These are phyloP conservation scores for Petrocephalus zakoni DNA, from an alignment of 2,113 vertebrate species.

Conservation along the genomic window DNA sequence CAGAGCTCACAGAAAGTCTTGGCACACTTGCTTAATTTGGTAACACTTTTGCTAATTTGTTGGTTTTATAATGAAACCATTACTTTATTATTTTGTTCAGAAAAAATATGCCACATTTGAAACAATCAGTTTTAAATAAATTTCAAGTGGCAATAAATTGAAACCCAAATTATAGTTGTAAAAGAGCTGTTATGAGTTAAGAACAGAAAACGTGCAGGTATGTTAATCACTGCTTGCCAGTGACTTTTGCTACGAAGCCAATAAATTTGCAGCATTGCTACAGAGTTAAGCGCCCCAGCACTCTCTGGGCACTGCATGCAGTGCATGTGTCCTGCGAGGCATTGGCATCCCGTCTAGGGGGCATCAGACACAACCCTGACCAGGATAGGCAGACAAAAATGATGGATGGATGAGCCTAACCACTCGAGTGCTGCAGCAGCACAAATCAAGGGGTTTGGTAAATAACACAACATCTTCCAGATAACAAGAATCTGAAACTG, in stretches of 20 bases:
- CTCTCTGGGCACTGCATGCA: not conserved
- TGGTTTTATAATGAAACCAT: not conserved
- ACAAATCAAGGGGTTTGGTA: not conserved
- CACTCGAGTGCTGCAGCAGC: not conserved
- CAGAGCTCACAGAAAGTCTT: not conserved
- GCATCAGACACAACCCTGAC: not conserved
- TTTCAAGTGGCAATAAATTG: not conserved
- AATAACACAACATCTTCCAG: not conserved
- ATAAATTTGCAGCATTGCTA: not conserved
- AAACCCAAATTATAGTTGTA: not conserved
- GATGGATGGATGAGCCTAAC: not conserved
- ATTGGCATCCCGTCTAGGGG: not conserved
- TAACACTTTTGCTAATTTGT: not conserved
- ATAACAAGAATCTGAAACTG: not conserved
- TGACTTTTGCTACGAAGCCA: not conserved
- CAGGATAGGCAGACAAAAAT: not conserved
- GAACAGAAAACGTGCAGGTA: not conserved
- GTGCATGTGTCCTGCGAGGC: not conserved
- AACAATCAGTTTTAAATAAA: not conserved
- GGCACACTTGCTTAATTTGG: not conserved
- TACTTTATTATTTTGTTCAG: not conserved
- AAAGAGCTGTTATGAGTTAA: not conserved
- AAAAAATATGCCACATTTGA: not conserved
- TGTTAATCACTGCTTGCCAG: not conserved
- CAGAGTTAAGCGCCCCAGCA: not conserved